These are phyloP conservation scores for Archips crataeganus DNA, from an alignment of 2,888 invertebrate genomes.

Conservation along the genomic window DNA sequence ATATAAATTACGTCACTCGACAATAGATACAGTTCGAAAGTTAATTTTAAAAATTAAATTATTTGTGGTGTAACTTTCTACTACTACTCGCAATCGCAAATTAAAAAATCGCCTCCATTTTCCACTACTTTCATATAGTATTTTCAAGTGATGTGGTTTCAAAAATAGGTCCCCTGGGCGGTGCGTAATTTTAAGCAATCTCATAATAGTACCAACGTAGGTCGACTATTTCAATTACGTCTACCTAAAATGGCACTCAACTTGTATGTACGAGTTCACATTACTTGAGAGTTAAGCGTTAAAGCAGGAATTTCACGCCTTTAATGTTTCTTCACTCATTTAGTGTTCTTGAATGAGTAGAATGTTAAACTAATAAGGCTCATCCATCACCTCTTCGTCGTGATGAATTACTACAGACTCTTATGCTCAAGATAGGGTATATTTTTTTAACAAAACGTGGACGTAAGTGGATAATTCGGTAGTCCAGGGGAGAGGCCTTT, in stretches of 20 bases:
- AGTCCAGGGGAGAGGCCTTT: no score
- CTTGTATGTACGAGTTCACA: background rate
- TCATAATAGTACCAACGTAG: background rate
- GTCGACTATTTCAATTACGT: background rate
- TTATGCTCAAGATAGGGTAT: background rate
- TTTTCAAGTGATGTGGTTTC: no score
- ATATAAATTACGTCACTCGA: no score
- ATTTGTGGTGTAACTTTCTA: no score
- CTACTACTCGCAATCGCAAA: no score
- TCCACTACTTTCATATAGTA: no score
- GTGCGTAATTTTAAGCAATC: background rate
- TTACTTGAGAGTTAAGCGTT: slow-evolving; percentile 18
- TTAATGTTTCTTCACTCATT: background rate
- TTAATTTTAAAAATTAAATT: no score
- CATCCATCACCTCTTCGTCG: background rate
- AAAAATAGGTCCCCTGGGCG: no score
- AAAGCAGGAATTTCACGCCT: slow-evolving; percentile 30
- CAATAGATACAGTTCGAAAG: no score
- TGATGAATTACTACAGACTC: background rate
- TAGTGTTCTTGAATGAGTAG: background rate
- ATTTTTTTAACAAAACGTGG: no score
- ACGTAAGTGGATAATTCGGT: no score
- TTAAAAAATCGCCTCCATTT: no score
- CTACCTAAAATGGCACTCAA: background rate
- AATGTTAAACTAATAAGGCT: background rate